Base-by-base conservation (phyloP, 2,113 vertebrate species). In the Plecturocebus donacophilus region DNA sequence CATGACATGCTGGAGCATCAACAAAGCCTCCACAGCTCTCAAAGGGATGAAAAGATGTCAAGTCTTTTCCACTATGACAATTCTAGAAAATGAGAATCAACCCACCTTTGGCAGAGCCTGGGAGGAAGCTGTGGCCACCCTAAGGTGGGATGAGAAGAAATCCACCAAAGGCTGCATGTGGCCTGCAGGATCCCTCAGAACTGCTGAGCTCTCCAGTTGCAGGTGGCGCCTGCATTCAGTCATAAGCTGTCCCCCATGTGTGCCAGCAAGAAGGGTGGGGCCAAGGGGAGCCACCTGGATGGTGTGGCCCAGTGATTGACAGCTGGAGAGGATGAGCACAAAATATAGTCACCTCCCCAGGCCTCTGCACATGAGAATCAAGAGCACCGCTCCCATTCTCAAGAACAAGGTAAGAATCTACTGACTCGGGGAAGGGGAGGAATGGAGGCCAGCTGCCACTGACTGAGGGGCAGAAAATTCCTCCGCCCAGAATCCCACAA, bases 221-320 rank as follows among this genome's bases (percentile, higher is more conserved):
- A 0, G 8, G 8, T 32, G 40, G 16, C 2, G 12, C 47, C 47
- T 45, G 13, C 2, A 0, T 0, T 52, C n/a, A 2, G 25, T 20
- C 25, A 2, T 0, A 32, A 2, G 9, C 6, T 27, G 27, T 49
- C 58, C 13, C 38, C 68, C 30, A 0, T 9, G n/a, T 11, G 23
- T 2, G 10, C 3, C 27, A 66, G 19, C 19, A 7, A 47, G 16
- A 30, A 52, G 2, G 23, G 6, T 0, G 2, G 17, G 71, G 71
- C 71, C 21, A 38, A 73, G 9, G 32, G 61, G 19, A 7, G 30
- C 2, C 17, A 2, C 17, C 9, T 2, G 10, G 2, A 11, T 1
- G 17, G 16, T 12, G 1, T 19, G 52, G 49, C 61, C 61, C 61
- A 14, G 11, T 6, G 8, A 64, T 0, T 3, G 3, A 13, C 20